Evolutionary conservation across 2,113 vertebrate species (phyloP), one percentile per base, ranked within the genome.

Genomic region (Telmatochromis sp.): DNA sequence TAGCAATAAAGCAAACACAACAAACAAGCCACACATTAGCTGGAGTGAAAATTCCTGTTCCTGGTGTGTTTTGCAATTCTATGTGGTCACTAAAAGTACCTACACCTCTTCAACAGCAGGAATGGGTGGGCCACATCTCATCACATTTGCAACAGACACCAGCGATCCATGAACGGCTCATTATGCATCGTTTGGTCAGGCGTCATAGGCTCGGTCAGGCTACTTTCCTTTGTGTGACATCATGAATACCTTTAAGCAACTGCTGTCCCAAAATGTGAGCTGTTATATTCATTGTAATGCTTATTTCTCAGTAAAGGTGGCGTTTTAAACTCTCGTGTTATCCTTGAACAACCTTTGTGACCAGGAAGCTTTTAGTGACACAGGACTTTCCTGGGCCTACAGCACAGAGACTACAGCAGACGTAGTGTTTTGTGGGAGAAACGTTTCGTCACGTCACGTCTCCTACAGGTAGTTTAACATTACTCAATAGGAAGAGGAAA

Each of bases 1-100:
- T 15, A 47, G 6, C 0, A 0, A 75, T 47, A 75, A 0, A 75
- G 40, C 40, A 1, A 73, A 47, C n/a, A 42, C 37, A 42, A 71
- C 37, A 71, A 71, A 42, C 23, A 75, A 75, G 68, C 21, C 14
- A 17, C 68, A 47, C 68, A 73, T 73, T 23, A 45, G 17, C 37
- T 45, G 37, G 28, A 63, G 58, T 63, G 28, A 63, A 35, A 65
- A 75, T 28, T 47, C 14, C 23, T 75, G 23, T 47, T 28, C 2
- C 42, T 75, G 71, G 23, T 28, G 7, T 75, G 42, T 75, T 65
- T 65, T 47, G 71, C 42, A 47, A 28, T 75, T 3, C 9, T 47
- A 5, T 4, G 71, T 28, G 71, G 23, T 50, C 23, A 47, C 21
- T 47, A 28, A 50, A 75, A 75, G 42, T 47, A 78, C 26, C 73